phyloP scores from a whole-genome alignment of 1,140 invertebrate species.

The Ips nitidus region DNA sequence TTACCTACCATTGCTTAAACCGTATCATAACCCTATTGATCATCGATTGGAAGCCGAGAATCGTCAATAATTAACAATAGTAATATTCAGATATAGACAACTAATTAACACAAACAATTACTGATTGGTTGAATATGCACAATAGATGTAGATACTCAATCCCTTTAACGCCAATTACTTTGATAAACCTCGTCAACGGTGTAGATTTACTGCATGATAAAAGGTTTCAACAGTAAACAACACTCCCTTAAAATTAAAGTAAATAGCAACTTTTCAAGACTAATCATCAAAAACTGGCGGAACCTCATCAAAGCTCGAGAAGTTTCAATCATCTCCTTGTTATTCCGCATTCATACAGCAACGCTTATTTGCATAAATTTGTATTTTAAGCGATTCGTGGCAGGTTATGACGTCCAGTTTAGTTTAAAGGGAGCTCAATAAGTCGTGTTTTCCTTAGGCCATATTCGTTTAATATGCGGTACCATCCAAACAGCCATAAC shows the following conservation, averaged over 20 bases:
- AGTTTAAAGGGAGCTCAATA: not conserved
- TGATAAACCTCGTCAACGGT: no score
- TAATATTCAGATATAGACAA: not conserved
- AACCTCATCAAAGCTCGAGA: no score
- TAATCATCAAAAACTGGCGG: no score
- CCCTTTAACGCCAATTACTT: no score
- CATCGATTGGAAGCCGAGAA: no score
- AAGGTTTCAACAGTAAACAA: no score
- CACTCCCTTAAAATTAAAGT: no score
- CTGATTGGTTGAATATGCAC: constrained; percentile 1
- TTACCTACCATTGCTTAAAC: no score
- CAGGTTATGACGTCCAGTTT: not conserved
- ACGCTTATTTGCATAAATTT: constrained; percentile 5
- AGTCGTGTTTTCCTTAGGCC: not conserved
- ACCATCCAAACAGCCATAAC: constrained; percentile 12
- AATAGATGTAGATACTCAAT: not conserved
- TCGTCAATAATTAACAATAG: not conserved
- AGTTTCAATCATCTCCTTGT: no score
- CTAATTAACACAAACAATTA: not conserved
- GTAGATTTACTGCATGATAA: no score
- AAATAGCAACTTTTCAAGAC: no score
- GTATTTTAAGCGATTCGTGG: constrained; percentile 1
- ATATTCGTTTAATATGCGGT: constrained; percentile 14
- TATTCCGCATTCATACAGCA: not conserved
- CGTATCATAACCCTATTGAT: no score